Percentiles rank a stretch among this genome's conserved stretches.
These are phyloP conservation scores for Pipra filicauda DNA, from an alignment of 2,113 vertebrate species.

Conservation along the genomic window DNA sequence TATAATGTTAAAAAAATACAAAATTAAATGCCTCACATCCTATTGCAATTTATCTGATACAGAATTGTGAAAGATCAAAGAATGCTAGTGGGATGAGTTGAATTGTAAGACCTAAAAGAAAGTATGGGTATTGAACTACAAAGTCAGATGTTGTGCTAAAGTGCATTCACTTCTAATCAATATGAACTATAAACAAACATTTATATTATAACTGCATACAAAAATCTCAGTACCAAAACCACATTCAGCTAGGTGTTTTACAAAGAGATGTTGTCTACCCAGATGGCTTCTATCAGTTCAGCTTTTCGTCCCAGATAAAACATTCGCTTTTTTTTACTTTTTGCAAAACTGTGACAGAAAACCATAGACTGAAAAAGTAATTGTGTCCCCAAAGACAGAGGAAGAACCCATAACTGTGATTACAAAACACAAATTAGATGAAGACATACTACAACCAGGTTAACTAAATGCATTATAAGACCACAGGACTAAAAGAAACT, in stretches of 20 bases:
- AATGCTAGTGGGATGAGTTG: background rate
- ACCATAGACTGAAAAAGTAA: background rate
- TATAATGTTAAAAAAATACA: background rate
- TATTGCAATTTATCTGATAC: background rate
- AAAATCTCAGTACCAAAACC: background rate
- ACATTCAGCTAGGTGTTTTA: background rate
- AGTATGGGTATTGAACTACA: background rate
- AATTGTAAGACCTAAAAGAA: background rate
- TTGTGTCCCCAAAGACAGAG: background rate
- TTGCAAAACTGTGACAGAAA: background rate
- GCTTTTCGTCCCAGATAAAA: background rate
- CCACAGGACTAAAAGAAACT: background rate
- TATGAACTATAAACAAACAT: background rate
- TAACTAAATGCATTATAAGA: background rate
- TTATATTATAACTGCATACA: background rate
- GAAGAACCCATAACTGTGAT: background rate
- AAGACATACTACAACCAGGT: background rate
- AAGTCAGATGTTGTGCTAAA: background rate
- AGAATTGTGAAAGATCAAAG: background rate
- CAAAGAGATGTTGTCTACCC: background rate
- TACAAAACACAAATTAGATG: background rate
- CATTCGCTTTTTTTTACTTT: background rate
- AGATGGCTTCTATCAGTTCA: background rate
- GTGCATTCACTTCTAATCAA: background rate
- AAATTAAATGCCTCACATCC: background rate